Conservation (phyloP, 2,888 invertebrate species). For the Drosophila neutralis region DNA sequence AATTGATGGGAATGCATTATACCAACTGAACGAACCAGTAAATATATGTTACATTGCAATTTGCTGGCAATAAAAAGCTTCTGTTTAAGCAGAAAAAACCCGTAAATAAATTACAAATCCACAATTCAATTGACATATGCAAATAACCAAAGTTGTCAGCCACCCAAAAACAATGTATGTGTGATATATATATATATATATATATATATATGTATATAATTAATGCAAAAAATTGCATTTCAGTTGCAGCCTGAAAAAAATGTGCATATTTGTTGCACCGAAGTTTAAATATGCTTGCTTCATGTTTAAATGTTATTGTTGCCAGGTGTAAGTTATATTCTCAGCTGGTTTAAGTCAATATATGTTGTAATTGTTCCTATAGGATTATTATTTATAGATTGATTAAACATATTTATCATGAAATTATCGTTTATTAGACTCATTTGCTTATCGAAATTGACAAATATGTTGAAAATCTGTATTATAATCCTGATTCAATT, state of each 20-base stretch:
- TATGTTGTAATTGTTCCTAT: background rate
- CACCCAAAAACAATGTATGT: background rate
- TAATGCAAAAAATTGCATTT: background rate
- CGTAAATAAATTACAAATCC: slow-evolving; percentile 7
- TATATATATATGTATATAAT: background rate
- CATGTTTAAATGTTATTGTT: background rate
- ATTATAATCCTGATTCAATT: background rate
- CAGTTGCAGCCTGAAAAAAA: background rate
- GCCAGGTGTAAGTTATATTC: background rate
- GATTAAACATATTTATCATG: background rate
- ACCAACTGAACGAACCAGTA: background rate
- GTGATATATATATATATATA: background rate
- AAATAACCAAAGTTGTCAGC: slow-evolving; percentile 3
- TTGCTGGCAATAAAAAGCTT: background rate
- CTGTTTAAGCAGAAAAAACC: background rate
- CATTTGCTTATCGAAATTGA: background rate
- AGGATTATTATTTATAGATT: background rate
- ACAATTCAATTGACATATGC: slow-evolving; percentile 30
- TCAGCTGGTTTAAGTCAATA: background rate
- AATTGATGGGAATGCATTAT: slow-evolving; percentile 42
- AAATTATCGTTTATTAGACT: background rate
- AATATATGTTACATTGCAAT: no score
- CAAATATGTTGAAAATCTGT: background rate
- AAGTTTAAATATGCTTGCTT: background rate
- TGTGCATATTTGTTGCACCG: background rate